phyloP scores from a whole-genome alignment of 1,140 invertebrate species.

The Euura lappo region DNA sequence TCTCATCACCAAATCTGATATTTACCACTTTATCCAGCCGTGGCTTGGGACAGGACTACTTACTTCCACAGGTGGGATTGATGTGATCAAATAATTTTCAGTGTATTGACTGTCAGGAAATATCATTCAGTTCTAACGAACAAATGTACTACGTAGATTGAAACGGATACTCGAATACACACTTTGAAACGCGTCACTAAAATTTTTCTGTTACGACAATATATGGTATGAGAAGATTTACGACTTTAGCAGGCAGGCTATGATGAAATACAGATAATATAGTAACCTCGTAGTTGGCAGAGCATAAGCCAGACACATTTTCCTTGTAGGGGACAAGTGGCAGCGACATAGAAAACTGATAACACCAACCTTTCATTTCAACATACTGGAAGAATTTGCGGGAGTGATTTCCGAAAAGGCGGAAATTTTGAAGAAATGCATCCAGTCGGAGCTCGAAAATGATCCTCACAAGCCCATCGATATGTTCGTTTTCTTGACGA shows the following conservation, averaged over 20 bases:
- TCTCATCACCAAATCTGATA: slow-evolving; percentile 68
- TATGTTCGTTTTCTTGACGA: slow-evolving; percentile 69
- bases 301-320: neutral
- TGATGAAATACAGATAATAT: too few species aligned
- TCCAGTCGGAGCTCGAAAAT: slow-evolving; percentile 48
- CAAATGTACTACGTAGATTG: too few species aligned
- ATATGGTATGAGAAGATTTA: too few species aligned
- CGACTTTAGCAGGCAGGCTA: too few species aligned
- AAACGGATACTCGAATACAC: too few species aligned
- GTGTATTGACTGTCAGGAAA: neutral
- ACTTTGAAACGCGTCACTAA: too few species aligned
- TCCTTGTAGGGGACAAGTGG: slow-evolving; percentile 74
- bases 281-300: too few species aligned
- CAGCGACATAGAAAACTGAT: slow-evolving; percentile 78
- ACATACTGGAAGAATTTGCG: slow-evolving; percentile 80
- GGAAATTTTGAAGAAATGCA: slow-evolving; percentile 65
- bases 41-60: slow-evolving; percentile 75
- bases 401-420: slow-evolving; percentile 77
- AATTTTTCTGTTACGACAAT: too few species aligned
- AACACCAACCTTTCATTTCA: slow-evolving; percentile 88
- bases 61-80: slow-evolving; percentile 64
- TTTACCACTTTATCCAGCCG: slow-evolving; percentile 68
- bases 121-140: too few species aligned
- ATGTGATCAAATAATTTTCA: neutral
- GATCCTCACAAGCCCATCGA: slow-evolving; percentile 60